A percentile compares a stretch with the other conserved stretches of the same genome.
phyloP scores from a whole-genome alignment of 2,113 vertebrate species.

The Tonatia bakeri region DNA sequence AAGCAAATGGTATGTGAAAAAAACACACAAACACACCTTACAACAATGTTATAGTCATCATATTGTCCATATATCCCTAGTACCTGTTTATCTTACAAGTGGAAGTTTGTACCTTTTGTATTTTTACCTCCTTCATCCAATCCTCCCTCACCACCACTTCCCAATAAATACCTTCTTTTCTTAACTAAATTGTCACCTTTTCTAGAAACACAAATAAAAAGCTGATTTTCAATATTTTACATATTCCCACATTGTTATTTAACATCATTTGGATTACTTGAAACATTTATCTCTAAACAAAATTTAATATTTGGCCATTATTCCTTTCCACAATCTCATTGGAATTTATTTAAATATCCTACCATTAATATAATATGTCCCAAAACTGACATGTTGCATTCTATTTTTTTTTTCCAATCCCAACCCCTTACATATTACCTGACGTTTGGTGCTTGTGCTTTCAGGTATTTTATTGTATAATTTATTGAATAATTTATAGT shows the following conservation, averaged over 20 bases:
- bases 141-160: no score
- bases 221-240: not conserved
- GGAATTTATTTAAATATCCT: not conserved
- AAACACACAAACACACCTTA: no score
- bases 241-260: not conserved
- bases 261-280: not conserved
- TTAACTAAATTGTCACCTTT: not conserved
- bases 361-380: not conserved
- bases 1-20: no score
- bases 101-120: no score
- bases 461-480: slow-evolving; percentile 7
- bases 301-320: not conserved
- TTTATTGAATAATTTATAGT: slow-evolving; percentile 37
- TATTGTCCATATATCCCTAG: no score
- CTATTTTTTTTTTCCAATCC: not conserved
- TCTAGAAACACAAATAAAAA: not conserved
- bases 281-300: not conserved
- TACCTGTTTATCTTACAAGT: no score
- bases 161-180: no score
- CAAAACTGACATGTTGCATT: not conserved
- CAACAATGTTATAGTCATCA: no score
- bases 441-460: not conserved
- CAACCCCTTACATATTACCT: not conserved
- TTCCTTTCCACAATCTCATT: not conserved
- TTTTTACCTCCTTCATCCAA: no score